These are phyloP conservation scores for Cactoblastis cactorum DNA, from an alignment of 2,888 invertebrate genomes.

Conservation along the genomic window DNA sequence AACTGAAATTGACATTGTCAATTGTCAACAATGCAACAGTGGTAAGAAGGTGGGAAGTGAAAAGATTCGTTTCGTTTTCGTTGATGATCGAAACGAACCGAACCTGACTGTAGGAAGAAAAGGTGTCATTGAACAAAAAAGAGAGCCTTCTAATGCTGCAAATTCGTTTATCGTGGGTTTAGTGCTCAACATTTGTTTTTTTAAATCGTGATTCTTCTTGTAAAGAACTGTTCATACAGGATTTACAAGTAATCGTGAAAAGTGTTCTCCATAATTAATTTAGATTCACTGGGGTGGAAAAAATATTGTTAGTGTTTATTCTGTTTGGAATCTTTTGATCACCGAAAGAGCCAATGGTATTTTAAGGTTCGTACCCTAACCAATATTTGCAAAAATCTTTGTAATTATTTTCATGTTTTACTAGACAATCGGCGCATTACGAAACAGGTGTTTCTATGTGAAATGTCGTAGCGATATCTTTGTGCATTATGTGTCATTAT, in stretches of 20 bases:
- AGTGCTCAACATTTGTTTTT: slow-evolving; percentile 32
- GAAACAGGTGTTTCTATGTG: slow-evolving; percentile 32
- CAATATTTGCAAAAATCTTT: slow-evolving; percentile 16
- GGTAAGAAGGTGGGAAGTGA: slow-evolving; percentile 29
- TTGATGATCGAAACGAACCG: slow-evolving; percentile 27
- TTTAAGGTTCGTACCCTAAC: slow-evolving; percentile 60
- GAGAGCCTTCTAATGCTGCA: slow-evolving; percentile 56
- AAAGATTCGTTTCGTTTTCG: slow-evolving; percentile 17
- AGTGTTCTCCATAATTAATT: slow-evolving; percentile 19
- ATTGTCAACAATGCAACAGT: slow-evolving; percentile 37
- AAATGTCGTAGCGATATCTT: slow-evolving; percentile 27
- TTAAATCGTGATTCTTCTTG: slow-evolving; percentile 34
- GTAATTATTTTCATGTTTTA: slow-evolving; percentile 23
- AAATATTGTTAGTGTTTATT: slow-evolving; percentile 38
- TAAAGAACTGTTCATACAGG: slow-evolving; percentile 29
- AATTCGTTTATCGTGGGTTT: slow-evolving; percentile 34
- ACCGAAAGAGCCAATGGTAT: slow-evolving; percentile 73
- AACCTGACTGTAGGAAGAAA: slow-evolving; percentile 28
- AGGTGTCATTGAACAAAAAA: slow-evolving; percentile 58
- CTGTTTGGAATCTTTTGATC: slow-evolving; percentile 53
- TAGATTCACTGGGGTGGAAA: slow-evolving; percentile 31
- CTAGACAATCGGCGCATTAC: slow-evolving; percentile 27
- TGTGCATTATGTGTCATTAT: slow-evolving; percentile 17
- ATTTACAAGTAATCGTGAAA: slow-evolving; percentile 23
- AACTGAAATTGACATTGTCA: slow-evolving; percentile 17